A percentile compares a stretch with the other conserved stretches of the same genome.
Evolutionary conservation across 1,140 invertebrate species (phyloP).

Genomic region (Bicyclus anynana): DNA sequence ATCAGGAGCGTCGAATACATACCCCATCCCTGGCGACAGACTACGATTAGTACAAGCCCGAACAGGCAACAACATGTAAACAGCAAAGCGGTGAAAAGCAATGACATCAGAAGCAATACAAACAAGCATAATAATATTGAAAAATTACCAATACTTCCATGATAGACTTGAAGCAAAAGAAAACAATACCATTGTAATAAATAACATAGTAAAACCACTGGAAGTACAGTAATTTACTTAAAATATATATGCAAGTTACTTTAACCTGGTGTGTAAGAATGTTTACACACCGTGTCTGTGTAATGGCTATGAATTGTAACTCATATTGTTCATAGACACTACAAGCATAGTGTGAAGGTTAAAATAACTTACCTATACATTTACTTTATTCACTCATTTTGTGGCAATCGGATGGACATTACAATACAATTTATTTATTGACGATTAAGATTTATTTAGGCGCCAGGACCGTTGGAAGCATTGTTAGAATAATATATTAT

Average conservation of each 20-base stretch:
- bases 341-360: too few species aligned
- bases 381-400: conserved; percentile 20
- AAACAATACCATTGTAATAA: conserved; percentile 22
- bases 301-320: too few species aligned
- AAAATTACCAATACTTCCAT: conserved; percentile 29
- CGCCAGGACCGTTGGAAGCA: background rate
- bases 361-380: too few species aligned
- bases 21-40: conserved; percentile 83
- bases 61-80: background rate
- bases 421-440: background rate
- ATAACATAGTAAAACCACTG: conserved; percentile 10
- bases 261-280: too few species aligned
- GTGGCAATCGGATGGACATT: background rate
- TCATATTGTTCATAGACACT: too few species aligned
- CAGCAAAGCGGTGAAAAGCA: conserved; percentile 24
- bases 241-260: background rate
- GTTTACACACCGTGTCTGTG: too few species aligned
- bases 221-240: background rate
- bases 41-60: conserved; percentile 15
- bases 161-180: conserved; percentile 28
- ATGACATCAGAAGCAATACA: conserved; percentile 22
- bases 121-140: conserved; percentile 20
- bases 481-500: conserved; percentile 2
- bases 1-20: conserved; percentile 95
- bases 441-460: background rate